Evolutionary conservation across 2,113 vertebrate genomes (phyloP), one percentile per base, ranked within the genome.

Genomic region (Pteruthius melanotis): DNA sequence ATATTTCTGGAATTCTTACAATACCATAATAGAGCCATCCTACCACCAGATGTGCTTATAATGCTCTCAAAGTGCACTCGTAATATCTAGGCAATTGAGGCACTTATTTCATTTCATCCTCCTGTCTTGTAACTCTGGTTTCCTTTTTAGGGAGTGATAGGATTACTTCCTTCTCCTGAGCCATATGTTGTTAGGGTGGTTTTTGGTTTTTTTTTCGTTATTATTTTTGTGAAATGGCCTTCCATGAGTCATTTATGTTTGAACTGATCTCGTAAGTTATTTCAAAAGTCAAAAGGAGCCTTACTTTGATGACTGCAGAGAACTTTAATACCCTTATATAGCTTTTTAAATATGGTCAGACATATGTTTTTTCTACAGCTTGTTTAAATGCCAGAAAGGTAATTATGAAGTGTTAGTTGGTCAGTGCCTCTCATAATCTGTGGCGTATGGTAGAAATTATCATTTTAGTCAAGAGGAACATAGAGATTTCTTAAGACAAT

Each of bases 341-440:
- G 72, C 42, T 88, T 93, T 94, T 80, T 44, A 85, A 94, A 91
- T 95, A 85, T 47, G 23, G 13, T 79, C 56, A 85, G 66, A 87
- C 84, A 79, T 66, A 54, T 54, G 64, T 0, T 77, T 90, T 94
- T 95, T 54, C 90, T 90, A 70, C 64, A 94, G 66, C 39, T 83
- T 96, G 59, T 87, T 93, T 93, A 93, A 95, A 91, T 74, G 75
- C 59, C 90, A 94, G 82, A 90, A 85, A 93, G 84, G 91, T 95
- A 96, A 96, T 96, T 95, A 95, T 88, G 87, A 95, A 91, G 82
- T 91, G 93, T 86, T 93, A 93, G 84, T 89, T 94, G 50, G 82
- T 86, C 86, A 91, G 31, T 83, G 54, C 44, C 63, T 91, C 75
- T 82, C 94, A 91, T 90, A 93, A 94, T 81, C 84, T 90, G 50